A percentile compares a stretch with the other conserved stretches of the same genome.
phyloP scores from a whole-genome alignment of 2,888 invertebrate species.

The Dugesia japonica region DNA sequence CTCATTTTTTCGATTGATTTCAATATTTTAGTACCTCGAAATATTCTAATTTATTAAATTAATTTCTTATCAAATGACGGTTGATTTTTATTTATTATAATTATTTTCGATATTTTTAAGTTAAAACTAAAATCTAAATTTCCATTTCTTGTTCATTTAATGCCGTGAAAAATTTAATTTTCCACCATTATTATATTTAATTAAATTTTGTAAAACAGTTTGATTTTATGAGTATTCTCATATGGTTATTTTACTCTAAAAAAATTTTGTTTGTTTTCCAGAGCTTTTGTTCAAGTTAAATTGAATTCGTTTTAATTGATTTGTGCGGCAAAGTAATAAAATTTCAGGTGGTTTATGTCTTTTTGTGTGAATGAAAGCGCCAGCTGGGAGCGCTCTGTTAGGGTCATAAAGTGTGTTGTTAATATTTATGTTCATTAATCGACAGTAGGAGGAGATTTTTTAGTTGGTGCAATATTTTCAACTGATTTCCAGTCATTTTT shows the following conservation, averaged over 20 bases:
- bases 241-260: too few relatives aligned
- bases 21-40: too few relatives aligned
- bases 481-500: background rate
- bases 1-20: background rate
- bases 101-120: too few relatives aligned
- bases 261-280: background rate
- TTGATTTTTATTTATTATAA: too few relatives aligned
- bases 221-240: too few relatives aligned
- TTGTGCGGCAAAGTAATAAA: background rate
- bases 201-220: too few relatives aligned
- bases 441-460: slow-evolving; percentile 17
- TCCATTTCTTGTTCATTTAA: too few relatives aligned
- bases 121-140: too few relatives aligned
- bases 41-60: too few relatives aligned
- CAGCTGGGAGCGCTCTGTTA: slow-evolving; percentile 20
- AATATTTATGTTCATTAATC: background rate
- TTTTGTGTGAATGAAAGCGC: slow-evolving; percentile 10
- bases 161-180: too few relatives aligned
- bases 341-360: slow-evolving; percentile 15
- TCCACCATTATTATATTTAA: too few relatives aligned
- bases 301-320: slow-evolving; percentile 5
- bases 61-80: too few relatives aligned
- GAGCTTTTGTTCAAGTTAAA: slow-evolving; percentile 5
- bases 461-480: background rate
- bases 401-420: slow-evolving; percentile 5